Conservation (phyloP, 2,888 invertebrate species). For the Dynastes hyllus region DNA sequence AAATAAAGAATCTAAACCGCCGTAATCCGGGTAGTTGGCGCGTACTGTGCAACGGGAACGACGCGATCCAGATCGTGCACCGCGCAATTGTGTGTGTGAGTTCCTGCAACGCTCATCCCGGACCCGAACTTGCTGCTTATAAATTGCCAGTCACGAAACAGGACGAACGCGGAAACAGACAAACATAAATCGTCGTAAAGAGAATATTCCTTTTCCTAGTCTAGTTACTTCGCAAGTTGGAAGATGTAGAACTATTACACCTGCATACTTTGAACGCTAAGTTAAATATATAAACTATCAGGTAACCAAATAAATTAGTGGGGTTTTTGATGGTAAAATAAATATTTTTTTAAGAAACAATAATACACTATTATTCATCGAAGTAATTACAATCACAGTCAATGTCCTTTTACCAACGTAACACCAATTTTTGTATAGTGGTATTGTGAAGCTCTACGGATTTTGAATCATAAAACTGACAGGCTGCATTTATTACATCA, state of each 20-base stretch:
- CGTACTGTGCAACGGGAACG: neutral
- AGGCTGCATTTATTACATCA: too few relatives aligned
- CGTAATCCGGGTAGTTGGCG: conserved; percentile 55
- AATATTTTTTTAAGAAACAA: too few relatives aligned
- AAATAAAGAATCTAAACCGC: conserved; percentile 59
- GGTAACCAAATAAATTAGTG: too few relatives aligned
- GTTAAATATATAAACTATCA: too few relatives aligned
- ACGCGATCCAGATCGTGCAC: neutral
- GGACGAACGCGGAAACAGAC: conserved; percentile 58
- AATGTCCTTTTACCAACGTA: too few relatives aligned
- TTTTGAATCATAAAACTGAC: too few relatives aligned
- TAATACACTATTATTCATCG: too few relatives aligned
- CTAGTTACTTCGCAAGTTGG: neutral
- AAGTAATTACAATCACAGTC: too few relatives aligned
- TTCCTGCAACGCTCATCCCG: conserved; percentile 11
- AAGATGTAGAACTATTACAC: neutral
- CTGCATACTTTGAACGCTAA: neutral
- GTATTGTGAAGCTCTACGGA: too few relatives aligned
- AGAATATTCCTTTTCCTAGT: neutral
- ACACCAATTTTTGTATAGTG: too few relatives aligned
- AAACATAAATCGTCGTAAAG: conserved; percentile 56
- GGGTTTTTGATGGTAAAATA: too few relatives aligned
- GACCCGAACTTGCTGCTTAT: conserved; percentile 47
- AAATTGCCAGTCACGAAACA: conserved; percentile 59
- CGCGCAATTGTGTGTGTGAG: neutral